Evolutionary conservation across 2,797 vertebrate species (phyloP), one percentile per base, ranked within the genome.

Genomic region (Sphenopsis melanotis): DNA sequence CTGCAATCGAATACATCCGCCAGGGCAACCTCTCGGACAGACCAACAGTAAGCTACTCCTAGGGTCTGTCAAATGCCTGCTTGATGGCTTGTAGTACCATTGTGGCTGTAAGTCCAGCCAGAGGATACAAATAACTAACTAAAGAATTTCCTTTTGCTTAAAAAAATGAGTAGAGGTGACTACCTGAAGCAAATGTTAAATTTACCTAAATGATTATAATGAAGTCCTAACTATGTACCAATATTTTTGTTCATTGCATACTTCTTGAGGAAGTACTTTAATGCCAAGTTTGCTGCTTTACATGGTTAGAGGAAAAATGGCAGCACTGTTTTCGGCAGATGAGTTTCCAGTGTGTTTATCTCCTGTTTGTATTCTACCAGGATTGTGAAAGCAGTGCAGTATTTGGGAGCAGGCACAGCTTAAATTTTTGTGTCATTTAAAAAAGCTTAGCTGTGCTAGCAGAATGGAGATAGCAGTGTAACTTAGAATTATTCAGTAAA

Each of bases 1-100:
- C 99, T 1, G 99, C 99, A 0, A 98, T 99, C 56, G 98, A 99
- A 57, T 99, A 98, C 94, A 98, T 99, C 94, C 98, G 98, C 53
- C 98, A 98, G 97, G 99, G 99, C 86, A 99, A 98, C 97, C 98
- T 99, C 84, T 98, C 97, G 8, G 89, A 96, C 44, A 98, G 97
- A 81, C 87, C 98, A 3, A 91, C 92, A 56, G 98, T 99, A 97
- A 97, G 97, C 84, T 65, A 4, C 61, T 91, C 39, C 41, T 82
- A 84, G 47, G 78, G 15, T 29, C 57, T 63, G 22, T 41, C 55
- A 72, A 52, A 60, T 41, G 18, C 42, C 41, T 65, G 8, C 55
- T 65, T 85, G 47, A 15, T 70, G 39, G 24, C 24, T 26, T 56
- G 21, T 60, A 41, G 39, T 44, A 11, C 29, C 7, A 1, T 4